Conservation (phyloP, 2,888 invertebrate genomes). For the Nomada lathburiana region DNA sequence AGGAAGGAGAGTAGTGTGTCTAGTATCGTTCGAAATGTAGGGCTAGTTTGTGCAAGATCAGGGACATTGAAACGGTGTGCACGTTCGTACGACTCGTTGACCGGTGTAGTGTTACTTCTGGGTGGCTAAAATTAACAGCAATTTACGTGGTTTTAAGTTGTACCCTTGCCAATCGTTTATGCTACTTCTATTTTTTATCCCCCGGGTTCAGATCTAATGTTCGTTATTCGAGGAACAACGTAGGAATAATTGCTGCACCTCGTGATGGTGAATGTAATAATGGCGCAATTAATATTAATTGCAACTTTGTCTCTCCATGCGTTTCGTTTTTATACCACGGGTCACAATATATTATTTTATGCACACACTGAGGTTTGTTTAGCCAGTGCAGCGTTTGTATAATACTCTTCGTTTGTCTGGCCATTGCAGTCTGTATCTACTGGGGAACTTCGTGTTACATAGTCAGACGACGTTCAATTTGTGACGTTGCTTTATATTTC, state of each 20-base stretch:
- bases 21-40: neutral
- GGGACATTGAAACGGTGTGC: neutral
- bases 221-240: neutral
- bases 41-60: neutral
- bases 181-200: neutral
- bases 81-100: neutral
- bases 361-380: neutral
- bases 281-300: neutral
- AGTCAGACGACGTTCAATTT: neutral
- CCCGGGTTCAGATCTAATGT: neutral
- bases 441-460: neutral
- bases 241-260: slow-evolving; percentile 2
- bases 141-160: neutral
- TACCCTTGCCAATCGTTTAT: neutral
- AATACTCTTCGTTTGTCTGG: neutral
- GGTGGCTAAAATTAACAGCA: neutral
- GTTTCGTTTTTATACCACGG: neutral
- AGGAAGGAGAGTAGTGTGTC: neutral
- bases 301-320: neutral
- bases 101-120: neutral
- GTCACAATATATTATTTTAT: neutral
- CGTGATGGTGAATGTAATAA: neutral
- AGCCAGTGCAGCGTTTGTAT: neutral
- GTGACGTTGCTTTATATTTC: neutral
- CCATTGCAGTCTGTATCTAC: neutral